Evolutionary conservation across 2,113 vertebrate species (phyloP).

Genomic region (Psilopogon haemacephalus): DNA sequence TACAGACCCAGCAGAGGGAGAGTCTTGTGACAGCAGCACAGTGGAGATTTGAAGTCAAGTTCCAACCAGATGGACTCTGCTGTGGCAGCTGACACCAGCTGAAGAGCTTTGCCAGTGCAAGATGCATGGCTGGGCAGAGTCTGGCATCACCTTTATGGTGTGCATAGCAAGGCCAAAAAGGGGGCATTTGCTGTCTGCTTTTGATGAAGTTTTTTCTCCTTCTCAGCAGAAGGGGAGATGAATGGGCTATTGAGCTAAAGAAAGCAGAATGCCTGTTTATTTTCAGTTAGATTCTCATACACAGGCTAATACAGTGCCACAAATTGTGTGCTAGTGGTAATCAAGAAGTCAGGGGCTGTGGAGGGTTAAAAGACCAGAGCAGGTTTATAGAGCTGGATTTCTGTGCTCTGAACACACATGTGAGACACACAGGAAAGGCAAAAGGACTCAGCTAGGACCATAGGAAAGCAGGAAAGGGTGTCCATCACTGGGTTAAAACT

Average conservation of each 20-base stretch:
- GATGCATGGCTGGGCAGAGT: not conserved
- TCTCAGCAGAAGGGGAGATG: not conserved
- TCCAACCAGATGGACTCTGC: not conserved
- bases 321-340: not conserved
- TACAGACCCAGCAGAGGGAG: accelerated
- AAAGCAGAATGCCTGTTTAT: slow-evolving; percentile 2
- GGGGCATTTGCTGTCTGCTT: not conserved
- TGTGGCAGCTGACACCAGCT: not conserved
- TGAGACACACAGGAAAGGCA: not conserved
- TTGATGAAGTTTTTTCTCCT: not conserved
- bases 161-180: not conserved
- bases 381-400: not conserved
- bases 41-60: not conserved
- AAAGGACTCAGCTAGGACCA: not conserved
- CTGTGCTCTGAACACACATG: not conserved
- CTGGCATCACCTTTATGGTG: not conserved
- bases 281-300: slow-evolving; percentile 9
- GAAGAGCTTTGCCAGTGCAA: not conserved
- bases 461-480: not conserved
- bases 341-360: not conserved
- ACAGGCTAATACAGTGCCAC: not conserved
- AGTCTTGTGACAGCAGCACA: accelerated
- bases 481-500: not conserved
- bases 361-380: not conserved
- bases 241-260: slow-evolving; percentile 36